Base-by-base conservation (phyloP, 2,888 invertebrate species). In the Anorthoa munda region DNA sequence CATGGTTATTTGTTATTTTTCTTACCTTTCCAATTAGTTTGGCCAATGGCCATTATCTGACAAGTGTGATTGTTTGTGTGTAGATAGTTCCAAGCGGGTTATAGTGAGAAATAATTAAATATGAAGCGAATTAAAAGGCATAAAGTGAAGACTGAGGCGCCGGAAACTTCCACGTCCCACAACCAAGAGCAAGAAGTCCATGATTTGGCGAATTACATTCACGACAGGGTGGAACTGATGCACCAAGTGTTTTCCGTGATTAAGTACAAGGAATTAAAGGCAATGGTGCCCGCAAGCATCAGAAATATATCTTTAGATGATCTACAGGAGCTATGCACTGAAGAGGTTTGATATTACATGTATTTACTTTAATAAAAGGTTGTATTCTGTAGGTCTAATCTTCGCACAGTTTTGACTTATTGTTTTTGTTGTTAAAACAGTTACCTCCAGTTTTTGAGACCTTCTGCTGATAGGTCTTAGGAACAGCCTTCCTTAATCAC, bases 171-270 rank as follows among this genome's bases (percentile, higher is more conserved):
- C 0, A 86, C 91, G 3, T 90, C 93, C 0, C 66, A 86, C 17
- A 71, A 72, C 2, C 77, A 77, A 7, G 86, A 85, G 2, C 83
- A 84, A 2, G 95, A 96, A 46, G 96, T 96, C 7, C 95, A 97
- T 60, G 96, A 97, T 82, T 92, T 97, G 74, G 95, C 97, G 0
- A 95, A 97, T 85, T 97, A 96, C 79, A 95, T 97, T 0, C 97
- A 97, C 77, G 97, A 97, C 81, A 90, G 97, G 23, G 95, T 97
- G 0, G 97, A 97, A 81, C 84, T 97, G 23, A 96, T 97, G 89
- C 97, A 97, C 46, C 97, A 97, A 91, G 95, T 97, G 2, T 97
- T 97, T 91, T 95, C 96, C 0, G 93, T 96, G 0, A 84, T 97
- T 0, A 97, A 97, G 81, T 94, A 94, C 0, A 97, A 97, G 83